These are phyloP conservation scores for Hydriomena furcata DNA, from an alignment of 2,888 invertebrate species.

Conservation along the genomic window DNA sequence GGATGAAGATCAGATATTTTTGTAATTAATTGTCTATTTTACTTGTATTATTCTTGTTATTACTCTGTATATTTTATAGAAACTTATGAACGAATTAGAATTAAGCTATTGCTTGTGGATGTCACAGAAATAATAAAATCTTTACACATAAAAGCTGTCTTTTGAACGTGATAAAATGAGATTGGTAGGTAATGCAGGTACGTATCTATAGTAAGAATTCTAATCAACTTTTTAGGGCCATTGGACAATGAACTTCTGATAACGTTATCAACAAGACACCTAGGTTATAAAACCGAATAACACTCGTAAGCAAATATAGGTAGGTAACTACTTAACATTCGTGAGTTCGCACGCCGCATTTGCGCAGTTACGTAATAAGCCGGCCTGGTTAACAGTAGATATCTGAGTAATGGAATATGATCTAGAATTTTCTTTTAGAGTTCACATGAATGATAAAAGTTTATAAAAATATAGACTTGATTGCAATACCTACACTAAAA, in stretches of 20 bases:
- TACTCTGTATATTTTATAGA: constrained; percentile 33
- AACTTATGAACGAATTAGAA: constrained; percentile 7
- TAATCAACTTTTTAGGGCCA: constrained; percentile 11
- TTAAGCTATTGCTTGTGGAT: constrained; percentile 1
- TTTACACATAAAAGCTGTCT: constrained; percentile 1
- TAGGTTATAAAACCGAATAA: no score
- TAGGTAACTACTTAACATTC: constrained; percentile 1
- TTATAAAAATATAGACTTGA: no score
- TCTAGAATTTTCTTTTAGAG: no score
- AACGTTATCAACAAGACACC: constrained; percentile 19
- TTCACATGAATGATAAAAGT: no score
- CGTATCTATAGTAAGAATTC: constrained; percentile 3
- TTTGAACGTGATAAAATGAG: not conserved
- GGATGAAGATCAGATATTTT: constrained; percentile 87
- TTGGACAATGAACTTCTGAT: constrained; percentile 46
- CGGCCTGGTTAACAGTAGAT: no score
- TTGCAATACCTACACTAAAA: no score
- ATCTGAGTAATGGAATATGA: no score
- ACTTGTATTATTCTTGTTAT: constrained; percentile 31
- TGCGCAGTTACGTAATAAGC: no score
- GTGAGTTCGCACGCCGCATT: not conserved
- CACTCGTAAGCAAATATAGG: no score
- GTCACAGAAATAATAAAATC: not conserved
- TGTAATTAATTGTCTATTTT: constrained; percentile 59
- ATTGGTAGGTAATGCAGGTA: no score